These are phyloP conservation scores for Pocillopora verrucosa DNA, from an alignment of 64 coral and sea anemone species.

Conservation along the genomic window DNA sequence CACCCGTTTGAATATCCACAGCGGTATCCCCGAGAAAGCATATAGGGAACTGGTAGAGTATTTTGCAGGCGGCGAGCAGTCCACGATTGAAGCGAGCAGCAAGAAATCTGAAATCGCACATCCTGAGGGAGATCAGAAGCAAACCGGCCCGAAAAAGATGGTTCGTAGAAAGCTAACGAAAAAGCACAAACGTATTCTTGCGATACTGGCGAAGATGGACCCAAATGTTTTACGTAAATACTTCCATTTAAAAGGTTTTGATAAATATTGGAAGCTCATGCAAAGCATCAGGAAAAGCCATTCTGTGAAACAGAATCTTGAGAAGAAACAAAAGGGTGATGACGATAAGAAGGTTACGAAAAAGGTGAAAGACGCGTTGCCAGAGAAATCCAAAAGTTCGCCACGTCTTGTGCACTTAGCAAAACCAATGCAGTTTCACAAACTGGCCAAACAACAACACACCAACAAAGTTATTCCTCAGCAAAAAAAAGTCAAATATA, in stretches of 20 bases:
- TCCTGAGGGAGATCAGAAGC: background rate
- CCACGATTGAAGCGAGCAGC: conserved; percentile 3
- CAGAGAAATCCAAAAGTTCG: background rate
- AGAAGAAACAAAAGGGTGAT: background rate
- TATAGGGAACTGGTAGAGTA: conserved; percentile 11
- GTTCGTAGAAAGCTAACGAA: conserved; percentile 9
- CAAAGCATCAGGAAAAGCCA: background rate
- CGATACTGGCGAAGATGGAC: conserved; percentile 14
- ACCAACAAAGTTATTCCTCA: background rate
- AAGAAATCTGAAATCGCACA: conserved; percentile 29
- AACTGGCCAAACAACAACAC: background rate
- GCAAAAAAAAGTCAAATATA: background rate
- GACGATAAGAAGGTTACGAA: background rate
- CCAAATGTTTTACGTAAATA: conserved; percentile 23
- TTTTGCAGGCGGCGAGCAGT: background rate
- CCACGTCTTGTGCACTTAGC: background rate
- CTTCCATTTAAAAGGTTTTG: conserved; percentile 36
- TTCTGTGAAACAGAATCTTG: background rate
- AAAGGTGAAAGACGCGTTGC: background rate
- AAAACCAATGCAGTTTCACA: background rate
- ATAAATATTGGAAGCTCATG: conserved; percentile 44
- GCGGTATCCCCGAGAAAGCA: conserved; percentile 6
- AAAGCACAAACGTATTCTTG: background rate
- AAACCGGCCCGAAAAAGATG: background rate
- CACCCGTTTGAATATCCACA: background rate